phyloP scores from a whole-genome alignment of 1,140 invertebrate genomes.

The Hylyphantes graminicola region DNA sequence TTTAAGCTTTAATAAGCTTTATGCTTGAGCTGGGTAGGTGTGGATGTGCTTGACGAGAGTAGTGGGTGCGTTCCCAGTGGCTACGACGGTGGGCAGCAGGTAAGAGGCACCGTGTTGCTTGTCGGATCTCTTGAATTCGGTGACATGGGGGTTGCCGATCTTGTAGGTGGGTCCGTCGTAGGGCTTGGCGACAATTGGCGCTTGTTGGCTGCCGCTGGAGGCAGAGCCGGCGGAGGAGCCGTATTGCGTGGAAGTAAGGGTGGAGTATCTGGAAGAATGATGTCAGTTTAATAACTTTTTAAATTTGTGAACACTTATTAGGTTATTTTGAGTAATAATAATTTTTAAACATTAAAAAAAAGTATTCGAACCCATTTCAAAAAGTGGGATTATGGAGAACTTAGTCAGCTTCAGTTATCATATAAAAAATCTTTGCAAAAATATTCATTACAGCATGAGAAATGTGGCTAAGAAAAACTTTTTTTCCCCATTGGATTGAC shows the following conservation, averaged over 20 bases:
- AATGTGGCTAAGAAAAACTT: no score
- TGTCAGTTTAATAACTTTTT: no score
- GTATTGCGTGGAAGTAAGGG: background rate
- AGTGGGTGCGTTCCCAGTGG: constrained; percentile 31
- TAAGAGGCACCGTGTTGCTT: constrained; percentile 33
- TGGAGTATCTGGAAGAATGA: background rate
- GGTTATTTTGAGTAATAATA: no score
- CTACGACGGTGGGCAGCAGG: constrained; percentile 41
- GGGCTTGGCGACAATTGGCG: constrained; percentile 37
- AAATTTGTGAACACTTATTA: no score
- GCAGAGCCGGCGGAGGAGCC: background rate
- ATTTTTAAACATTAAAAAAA: no score
- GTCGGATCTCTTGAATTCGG: constrained; percentile 17
- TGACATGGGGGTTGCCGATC: constrained; percentile 50
- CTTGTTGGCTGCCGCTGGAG: background rate
- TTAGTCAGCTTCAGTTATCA: no score
- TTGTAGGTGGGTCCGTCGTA: constrained; percentile 54
- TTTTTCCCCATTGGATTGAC: no score
- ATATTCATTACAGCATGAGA: no score
- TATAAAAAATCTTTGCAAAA: no score
- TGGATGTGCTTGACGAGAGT: constrained; percentile 57
- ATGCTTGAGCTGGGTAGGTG: constrained; percentile 40
- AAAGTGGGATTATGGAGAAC: no score
- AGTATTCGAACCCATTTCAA: no score
- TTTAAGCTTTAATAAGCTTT: constrained; percentile 14